Base-by-base conservation (phyloP, 53 echinoderm and acorn worm genomes). In the Crossaster papposus region DNA sequence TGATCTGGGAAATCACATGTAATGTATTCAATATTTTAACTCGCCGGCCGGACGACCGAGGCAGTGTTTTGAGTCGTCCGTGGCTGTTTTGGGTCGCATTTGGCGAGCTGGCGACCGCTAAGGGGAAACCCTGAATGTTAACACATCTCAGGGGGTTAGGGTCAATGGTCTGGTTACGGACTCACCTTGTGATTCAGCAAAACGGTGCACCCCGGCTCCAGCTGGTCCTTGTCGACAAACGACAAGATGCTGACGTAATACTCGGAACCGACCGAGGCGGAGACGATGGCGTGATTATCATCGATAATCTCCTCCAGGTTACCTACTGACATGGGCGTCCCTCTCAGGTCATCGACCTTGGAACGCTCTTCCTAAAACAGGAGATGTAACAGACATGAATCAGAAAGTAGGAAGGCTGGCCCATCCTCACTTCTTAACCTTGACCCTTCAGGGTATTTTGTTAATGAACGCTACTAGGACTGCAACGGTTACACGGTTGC, bases 181-280 rank as follows among this genome's bases (percentile, higher is more conserved):
- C 78, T 24, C 51, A 97, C 98, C 94, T 97, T 97, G 91, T 97
- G 98, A 85, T 97, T 96, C 12, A 97, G 85, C 23, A 97, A 79
- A 33, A 97, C 98, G 62, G 98, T 95, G 78, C 98, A 97, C 44
- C 98, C 98, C 31, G 98, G 98, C 76, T 97, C 98, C 31, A 97
- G 89, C 77, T 96, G 96, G 79, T 96, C 98, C 79, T 97, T 97
- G 80, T 97, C 98, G 50, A 97, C 98, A 93, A 97, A 97, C 20
- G 98, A 97, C 35, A 97, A 84, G 73, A 97, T 97, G 68, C 97
- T 97, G 92, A 97, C 97, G 55, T 97, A 97, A 78, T 97, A 95
- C 81, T 97, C 97, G 12, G 97, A 97, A 82, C 97, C 97, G 13
- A 97, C 97, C 0, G 97, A 97, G 7, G 95, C 95, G 32, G 97